Base-by-base conservation (phyloP, 2,797 vertebrate genomes). In the Ambastaia sidthimunki region DNA sequence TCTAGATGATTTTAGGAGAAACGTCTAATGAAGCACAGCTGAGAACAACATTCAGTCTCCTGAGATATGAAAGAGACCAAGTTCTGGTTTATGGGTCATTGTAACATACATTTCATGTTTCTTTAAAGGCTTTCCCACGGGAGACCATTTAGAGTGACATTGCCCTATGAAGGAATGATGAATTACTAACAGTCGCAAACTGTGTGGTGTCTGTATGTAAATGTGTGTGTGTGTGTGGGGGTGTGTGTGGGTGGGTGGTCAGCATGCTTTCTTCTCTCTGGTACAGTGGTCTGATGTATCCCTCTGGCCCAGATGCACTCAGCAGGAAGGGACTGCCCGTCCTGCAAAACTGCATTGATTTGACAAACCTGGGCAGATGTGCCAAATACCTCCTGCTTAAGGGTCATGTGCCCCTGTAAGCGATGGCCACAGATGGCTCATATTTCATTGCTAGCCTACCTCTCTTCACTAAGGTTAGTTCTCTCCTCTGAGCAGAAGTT, bases 301-400 rank as follows among this genome's bases (percentile, higher is more conserved):
- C 86, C 86, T 85, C 80, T 84, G 87, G 83, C 85, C 90, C 92
- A 93, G 91, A 92, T 93, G 93, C 89, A 84, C 88, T 90, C 90
- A 88, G 90, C 89, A 88, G 88, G 90, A 90, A 52, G 72, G 78
- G 88, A 87, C 91, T 84, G 84, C 85, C 89, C 86, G 82, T 89
- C 83, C 86, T 86, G 85, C 73, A 74, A 88, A 66, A 82, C 90
- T 83, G 88, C 83, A 87, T 86, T 85, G 82, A 85, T 86, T 84
- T 91, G 90, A 91, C 91, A 92, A 86, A 82, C 85, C 85, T 86
- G 78, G 78, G 81, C 82, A 86, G 83, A 85, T 90, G 88, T 89
- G 90, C 91, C 90, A 91, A 89, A 81, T 88, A 87, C 87, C 83
- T 80, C 74, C 83, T 80, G 83, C 88, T 85, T 76, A 84, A 67